Evolutionary conservation across 2,797 vertebrate genomes (phyloP).

Genomic region (Bovichtus variegatus): DNA sequence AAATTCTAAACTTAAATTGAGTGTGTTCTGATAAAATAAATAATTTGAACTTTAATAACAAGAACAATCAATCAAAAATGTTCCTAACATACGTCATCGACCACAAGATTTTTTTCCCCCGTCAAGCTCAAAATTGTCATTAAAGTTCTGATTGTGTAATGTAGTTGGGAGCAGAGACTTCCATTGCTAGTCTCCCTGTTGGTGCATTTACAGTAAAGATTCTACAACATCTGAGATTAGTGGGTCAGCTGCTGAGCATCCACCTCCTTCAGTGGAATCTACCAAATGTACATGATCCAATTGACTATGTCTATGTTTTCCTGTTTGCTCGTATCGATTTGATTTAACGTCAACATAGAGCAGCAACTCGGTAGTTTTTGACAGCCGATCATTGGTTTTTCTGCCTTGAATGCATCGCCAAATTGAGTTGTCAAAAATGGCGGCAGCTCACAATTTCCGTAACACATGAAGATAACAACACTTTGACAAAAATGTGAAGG

Average conservation of each 20-base stretch:
- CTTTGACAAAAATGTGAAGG: background rate
- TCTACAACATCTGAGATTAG: constrained; percentile 1
- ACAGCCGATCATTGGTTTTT: constrained; percentile 26
- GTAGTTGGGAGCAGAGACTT: background rate
- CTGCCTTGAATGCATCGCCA: constrained; percentile 12
- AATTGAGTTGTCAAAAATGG: background rate
- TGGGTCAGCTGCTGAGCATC: constrained; percentile 1
- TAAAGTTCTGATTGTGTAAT: too few species aligned
- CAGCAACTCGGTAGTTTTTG: constrained; percentile 12
- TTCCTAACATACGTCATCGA: too few species aligned
- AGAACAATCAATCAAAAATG: too few species aligned
- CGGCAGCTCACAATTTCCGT: constrained; percentile 4
- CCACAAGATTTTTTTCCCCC: too few species aligned
- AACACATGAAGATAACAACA: background rate
- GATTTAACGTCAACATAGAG: constrained; percentile 13
- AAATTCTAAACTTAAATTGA: too few species aligned
- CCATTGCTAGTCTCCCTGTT: background rate
- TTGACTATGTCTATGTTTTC: constrained; percentile 8
- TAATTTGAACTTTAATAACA: too few species aligned
- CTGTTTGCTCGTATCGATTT: constrained; percentile 1
- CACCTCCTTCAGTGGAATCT: background rate
- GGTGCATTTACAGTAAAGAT: constrained; percentile 5
- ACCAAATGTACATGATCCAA: constrained; percentile 2
- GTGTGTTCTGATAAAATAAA: too few species aligned
- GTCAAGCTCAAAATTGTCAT: too few species aligned